Conservation (phyloP, 1,140 invertebrate species). For the Cydia strobilella region DNA sequence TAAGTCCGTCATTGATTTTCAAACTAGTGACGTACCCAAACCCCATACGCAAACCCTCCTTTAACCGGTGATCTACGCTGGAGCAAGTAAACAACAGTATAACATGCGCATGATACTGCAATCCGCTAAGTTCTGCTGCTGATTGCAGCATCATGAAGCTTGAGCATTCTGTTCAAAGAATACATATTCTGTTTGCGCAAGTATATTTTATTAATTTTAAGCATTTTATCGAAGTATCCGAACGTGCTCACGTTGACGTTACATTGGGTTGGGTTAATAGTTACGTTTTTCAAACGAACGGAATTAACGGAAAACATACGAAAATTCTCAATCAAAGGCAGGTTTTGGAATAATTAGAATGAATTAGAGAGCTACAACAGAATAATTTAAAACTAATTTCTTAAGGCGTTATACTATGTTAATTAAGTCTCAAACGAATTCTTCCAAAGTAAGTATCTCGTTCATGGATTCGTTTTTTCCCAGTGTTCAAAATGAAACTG, state of each 20-base stretch:
- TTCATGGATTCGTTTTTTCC: neutral
- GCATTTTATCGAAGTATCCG: neutral
- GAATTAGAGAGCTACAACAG: neutral
- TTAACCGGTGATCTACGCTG: neutral
- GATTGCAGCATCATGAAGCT: no score
- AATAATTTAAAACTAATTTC: neutral
- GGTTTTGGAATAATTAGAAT: neutral
- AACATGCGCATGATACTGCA: no score
- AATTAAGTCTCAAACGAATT: neutral
- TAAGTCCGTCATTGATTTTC: neutral
- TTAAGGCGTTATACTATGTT: slow-evolving; percentile 2
- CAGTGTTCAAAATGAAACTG: neutral
- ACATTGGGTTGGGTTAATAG: neutral
- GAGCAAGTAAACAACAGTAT: no score
- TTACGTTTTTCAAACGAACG: slow-evolving; percentile 27
- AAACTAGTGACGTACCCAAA: neutral
- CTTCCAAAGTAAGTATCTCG: slow-evolving; percentile 16
- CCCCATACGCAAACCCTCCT: no score
- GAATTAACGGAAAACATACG: slow-evolving; percentile 4
- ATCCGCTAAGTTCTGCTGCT: no score
- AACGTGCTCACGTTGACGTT: neutral
- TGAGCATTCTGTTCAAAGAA: no score
- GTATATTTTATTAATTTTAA: no score
- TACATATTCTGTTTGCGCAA: no score
- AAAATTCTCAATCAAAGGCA: neutral